phyloP scores from a whole-genome alignment of 1,140 invertebrate species.

The Nilaparvata lugens region DNA sequence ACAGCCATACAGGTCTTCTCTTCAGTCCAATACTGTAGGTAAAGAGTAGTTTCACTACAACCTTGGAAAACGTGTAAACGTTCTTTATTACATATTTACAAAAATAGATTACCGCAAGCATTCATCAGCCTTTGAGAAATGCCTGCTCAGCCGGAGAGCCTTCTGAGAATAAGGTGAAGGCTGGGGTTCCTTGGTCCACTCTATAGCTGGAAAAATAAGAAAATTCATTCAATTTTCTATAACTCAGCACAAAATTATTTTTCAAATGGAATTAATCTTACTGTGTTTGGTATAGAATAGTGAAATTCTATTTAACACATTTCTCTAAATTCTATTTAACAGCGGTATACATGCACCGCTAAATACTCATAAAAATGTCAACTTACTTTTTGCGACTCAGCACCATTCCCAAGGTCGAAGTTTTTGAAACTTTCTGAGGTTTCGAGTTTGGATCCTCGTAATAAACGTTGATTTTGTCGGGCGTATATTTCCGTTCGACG shows the following conservation, averaged over 20 bases:
- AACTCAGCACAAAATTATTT: neutral
- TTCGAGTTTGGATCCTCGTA: conserved; percentile 62
- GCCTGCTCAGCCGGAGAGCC: conserved; percentile 37
- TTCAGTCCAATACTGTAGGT: too few species aligned
- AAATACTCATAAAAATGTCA: conserved; percentile 24
- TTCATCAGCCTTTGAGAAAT: conserved; percentile 34
- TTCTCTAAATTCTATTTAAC: too few species aligned
- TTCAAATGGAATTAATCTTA: too few species aligned
- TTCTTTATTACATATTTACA: too few species aligned
- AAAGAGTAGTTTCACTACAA: too few species aligned
- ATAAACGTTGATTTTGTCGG: conserved; percentile 60
- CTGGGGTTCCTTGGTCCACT: conserved; percentile 41
- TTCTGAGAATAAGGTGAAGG: conserved; percentile 41
- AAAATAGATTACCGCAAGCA: too few species aligned
- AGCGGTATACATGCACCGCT: too few species aligned
- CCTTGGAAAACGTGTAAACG: too few species aligned
- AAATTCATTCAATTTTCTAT: conserved; percentile 2
- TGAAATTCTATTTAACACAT: too few species aligned
- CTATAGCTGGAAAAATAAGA: conserved; percentile 36
- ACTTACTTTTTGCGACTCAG: conserved; percentile 51
- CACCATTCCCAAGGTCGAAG: conserved; percentile 50
- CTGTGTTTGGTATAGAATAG: too few species aligned
- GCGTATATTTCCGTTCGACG: conserved; percentile 52
- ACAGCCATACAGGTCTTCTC: too few species aligned
- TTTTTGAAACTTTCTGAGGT: conserved; percentile 50